phyloP scores from a whole-genome alignment of 2,888 invertebrate species.

The Drosophila dives region DNA sequence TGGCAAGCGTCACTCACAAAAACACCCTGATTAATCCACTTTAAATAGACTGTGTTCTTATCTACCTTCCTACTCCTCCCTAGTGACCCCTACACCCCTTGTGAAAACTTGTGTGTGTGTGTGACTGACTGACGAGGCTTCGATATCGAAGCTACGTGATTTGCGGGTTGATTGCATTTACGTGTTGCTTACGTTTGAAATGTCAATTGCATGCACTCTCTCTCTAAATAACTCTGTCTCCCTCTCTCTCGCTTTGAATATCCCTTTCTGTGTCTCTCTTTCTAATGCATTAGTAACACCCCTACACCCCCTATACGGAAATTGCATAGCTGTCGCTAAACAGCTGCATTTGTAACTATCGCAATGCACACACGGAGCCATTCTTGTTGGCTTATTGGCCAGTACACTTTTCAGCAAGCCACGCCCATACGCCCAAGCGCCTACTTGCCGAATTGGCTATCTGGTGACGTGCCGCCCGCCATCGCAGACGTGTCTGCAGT shows the following conservation, averaged over 20 bases:
- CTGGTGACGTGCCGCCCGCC: slow-evolving; percentile 42
- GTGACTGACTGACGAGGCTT: slow-evolving; percentile 45
- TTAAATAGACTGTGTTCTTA: slow-evolving; percentile 39
- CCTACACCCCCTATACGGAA: background rate
- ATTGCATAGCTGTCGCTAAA: slow-evolving; percentile 43
- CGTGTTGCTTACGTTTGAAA: slow-evolving; percentile 50
- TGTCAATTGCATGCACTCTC: slow-evolving; percentile 15
- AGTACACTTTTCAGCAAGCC: slow-evolving; percentile 41
- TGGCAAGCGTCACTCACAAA: slow-evolving; percentile 36
- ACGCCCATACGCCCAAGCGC: slow-evolving; percentile 9
- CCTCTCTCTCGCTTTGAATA: no score
- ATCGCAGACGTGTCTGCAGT: slow-evolving; percentile 44
- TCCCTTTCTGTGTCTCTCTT: background rate
- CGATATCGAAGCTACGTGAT: slow-evolving; percentile 67
- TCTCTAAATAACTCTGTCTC: background rate
- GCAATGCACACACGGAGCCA: slow-evolving; percentile 18
- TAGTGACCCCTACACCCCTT: background rate
- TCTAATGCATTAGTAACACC: slow-evolving; percentile 16
- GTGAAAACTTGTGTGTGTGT: slow-evolving; percentile 7
- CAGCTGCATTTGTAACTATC: slow-evolving; percentile 65
- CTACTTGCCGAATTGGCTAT: slow-evolving; percentile 10
- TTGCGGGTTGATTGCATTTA: slow-evolving; percentile 71
- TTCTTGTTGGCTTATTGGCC: slow-evolving; percentile 23
- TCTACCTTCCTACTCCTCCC: background rate
- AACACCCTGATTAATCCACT: slow-evolving; percentile 74